Conservation (phyloP, 1,140 invertebrate species). For the Brachionus rubens region DNA sequence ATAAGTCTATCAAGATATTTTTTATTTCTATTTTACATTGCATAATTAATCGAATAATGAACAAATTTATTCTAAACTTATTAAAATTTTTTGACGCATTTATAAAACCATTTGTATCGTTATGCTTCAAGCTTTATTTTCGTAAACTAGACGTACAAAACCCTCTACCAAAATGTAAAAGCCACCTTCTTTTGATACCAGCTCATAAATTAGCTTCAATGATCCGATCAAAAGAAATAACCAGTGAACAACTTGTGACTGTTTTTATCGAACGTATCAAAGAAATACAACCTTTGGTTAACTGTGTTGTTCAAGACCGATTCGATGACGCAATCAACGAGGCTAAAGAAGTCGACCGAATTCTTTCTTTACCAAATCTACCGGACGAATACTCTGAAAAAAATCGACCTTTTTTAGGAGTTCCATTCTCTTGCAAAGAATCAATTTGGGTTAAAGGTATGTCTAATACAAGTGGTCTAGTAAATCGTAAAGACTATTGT, state of each 20-base stretch:
- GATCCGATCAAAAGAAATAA: constrained; percentile 49
- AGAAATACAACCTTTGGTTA: constrained; percentile 53
- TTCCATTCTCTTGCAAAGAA: constrained; percentile 58
- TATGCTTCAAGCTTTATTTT: too few species aligned
- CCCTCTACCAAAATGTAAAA: constrained; percentile 35
- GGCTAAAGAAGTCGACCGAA: constrained; percentile 52
- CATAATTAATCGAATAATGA: too few species aligned
- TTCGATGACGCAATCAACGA: constrained; percentile 53
- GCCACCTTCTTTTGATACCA: not conserved
- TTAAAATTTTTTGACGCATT: too few species aligned
- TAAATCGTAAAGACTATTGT: constrained; percentile 63
- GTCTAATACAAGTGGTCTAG: constrained; percentile 63
- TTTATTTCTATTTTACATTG: too few species aligned
- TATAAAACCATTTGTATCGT: too few species aligned
- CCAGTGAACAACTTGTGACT: constrained; percentile 53
- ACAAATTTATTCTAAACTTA: too few species aligned
- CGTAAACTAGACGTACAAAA: not conserved
- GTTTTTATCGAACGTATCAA: constrained; percentile 53
- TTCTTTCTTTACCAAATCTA: constrained; percentile 46
- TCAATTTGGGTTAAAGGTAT: constrained; percentile 16
- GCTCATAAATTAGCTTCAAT: constrained; percentile 17
- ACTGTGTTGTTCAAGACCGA: constrained; percentile 53
- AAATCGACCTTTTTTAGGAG: constrained; percentile 56
- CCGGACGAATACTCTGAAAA: constrained; percentile 47
- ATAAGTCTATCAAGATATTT: too few species aligned